Evolutionary conservation across 2,888 invertebrate species (phyloP).

Genomic region (Nomada goodeniana): DNA sequence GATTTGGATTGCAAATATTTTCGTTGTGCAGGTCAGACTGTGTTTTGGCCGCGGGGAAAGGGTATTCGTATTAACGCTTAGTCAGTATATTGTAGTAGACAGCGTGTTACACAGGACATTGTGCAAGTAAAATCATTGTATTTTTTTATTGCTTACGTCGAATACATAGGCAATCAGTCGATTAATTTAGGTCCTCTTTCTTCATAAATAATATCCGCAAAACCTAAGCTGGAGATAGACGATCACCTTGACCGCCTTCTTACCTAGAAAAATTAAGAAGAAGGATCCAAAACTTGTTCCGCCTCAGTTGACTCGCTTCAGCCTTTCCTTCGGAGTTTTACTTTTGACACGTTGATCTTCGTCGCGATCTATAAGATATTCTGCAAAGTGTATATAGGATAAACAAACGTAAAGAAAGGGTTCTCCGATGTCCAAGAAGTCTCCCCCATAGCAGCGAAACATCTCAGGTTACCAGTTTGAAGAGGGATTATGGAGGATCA

Average conservation of each 20-base stretch:
- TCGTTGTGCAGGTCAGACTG: too few relatives aligned
- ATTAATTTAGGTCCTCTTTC: neutral
- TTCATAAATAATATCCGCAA: neutral
- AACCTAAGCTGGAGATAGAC: neutral
- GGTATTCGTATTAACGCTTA: too few relatives aligned
- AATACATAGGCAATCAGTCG: too few relatives aligned
- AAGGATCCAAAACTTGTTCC: neutral
- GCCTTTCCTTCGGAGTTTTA: neutral
- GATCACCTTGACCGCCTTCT: neutral
- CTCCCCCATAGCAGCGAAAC: slow-evolving; percentile 34
- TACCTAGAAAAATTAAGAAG: too few relatives aligned
- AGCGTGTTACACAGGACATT: too few relatives aligned
- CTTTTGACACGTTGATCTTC: slow-evolving; percentile 27
- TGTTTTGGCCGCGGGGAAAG: too few relatives aligned
- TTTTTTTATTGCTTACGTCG: too few relatives aligned
- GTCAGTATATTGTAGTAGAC: too few relatives aligned
- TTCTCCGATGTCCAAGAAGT: slow-evolving; percentile 47
- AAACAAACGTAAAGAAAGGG: slow-evolving; percentile 54
- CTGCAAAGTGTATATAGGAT: slow-evolving; percentile 6
- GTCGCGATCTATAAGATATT: slow-evolving; percentile 28
- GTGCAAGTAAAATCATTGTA: too few relatives aligned
- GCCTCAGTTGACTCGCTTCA: neutral
- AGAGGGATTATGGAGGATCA: slow-evolving; percentile 68
- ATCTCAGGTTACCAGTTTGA: slow-evolving; percentile 68
- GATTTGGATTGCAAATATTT: too few relatives aligned